phyloP scores from a whole-genome alignment of 1,140 invertebrate genomes.

The Penaeus chinensis region DNA sequence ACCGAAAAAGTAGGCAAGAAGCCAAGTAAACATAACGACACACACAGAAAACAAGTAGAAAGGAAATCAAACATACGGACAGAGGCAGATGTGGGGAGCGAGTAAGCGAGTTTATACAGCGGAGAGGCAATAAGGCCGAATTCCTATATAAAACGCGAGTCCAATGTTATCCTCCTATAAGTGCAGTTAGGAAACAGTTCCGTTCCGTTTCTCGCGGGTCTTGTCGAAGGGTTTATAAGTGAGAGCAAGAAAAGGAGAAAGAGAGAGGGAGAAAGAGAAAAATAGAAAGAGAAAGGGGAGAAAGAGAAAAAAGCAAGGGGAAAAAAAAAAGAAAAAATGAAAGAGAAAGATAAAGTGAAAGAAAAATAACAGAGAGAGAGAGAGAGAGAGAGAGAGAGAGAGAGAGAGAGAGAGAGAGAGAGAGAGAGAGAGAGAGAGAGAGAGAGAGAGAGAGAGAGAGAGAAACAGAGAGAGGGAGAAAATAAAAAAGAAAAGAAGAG shows the following conservation, averaged over 20 bases:
- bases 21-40: too few species aligned
- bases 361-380: not conserved
- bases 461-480: not conserved
- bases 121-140: too few species aligned
- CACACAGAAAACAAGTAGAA: too few species aligned
- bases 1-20: too few species aligned
- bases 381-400: not conserved
- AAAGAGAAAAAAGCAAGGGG: not conserved
- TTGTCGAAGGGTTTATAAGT: not conserved
- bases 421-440: not conserved
- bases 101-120: too few species aligned
- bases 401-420: not conserved
- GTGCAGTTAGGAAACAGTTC: too few species aligned
- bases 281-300: not conserved
- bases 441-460: not conserved
- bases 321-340: not conserved
- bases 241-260: constrained; percentile 18
- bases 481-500: not conserved
- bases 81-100: too few species aligned
- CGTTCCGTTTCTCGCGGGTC: too few species aligned
- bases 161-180: too few species aligned
- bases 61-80: too few species aligned
- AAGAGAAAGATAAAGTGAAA: not conserved
- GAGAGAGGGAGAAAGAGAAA: not conserved
- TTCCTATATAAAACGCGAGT: too few species aligned